These are phyloP conservation scores for Pseudorhombus dupliciocellatus DNA, from an alignment of 2,113 vertebrate species.

Conservation along the genomic window DNA sequence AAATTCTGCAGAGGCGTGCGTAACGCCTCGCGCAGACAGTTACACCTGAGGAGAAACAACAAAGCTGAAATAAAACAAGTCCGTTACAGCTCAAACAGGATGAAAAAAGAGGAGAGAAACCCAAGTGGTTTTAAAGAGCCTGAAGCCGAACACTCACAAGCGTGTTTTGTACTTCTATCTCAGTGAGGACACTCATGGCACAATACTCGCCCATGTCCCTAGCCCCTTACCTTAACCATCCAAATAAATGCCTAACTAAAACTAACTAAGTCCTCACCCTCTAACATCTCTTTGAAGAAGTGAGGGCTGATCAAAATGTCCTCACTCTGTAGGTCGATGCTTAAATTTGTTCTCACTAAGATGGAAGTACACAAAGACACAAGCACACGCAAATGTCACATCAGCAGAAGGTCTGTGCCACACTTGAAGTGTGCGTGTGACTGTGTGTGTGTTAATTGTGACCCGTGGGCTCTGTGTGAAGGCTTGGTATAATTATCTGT, in stretches of 20 bases:
- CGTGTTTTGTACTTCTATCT: no score
- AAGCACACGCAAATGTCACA: neutral
- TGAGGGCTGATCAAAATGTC: no score
- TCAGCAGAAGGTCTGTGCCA: conserved; percentile 2
- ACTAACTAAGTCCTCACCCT: no score
- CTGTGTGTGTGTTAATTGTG: conserved; percentile 74
- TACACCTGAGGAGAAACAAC: neutral
- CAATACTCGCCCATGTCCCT: no score
- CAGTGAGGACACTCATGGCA: no score
- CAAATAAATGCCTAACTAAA: no score
- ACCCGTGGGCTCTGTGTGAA: conserved; percentile 77
- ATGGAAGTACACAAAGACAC: no score
- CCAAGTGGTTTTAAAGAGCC: neutral
- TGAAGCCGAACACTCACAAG: neutral
- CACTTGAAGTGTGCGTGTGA: conserved; percentile 3
- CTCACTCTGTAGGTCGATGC: no score
- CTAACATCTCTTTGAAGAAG: no score
- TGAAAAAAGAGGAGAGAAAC: neutral
- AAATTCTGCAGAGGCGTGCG: neutral
- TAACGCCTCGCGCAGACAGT: neutral
- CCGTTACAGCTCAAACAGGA: neutral
- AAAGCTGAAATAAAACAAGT: neutral
- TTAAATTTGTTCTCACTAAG: no score
- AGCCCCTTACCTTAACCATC: no score
- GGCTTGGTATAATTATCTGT: conserved; percentile 82